Evolutionary conservation across 2,888 invertebrate species (phyloP), one percentile per base, ranked within the genome.

Genomic region (Nesidiocoris tenuis): DNA sequence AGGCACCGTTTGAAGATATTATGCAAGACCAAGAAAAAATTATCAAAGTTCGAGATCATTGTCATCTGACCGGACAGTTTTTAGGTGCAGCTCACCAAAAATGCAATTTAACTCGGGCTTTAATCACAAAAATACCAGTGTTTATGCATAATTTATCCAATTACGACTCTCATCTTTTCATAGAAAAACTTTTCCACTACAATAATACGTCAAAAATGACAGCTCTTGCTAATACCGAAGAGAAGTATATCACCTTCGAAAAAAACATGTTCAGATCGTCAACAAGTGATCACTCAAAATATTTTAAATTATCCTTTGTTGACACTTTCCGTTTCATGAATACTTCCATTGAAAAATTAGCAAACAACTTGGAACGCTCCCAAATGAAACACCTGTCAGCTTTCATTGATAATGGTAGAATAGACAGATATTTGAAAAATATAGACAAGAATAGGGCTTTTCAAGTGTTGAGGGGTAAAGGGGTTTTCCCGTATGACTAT

Each of bases 401-500:
- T 39, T 39, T 39, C 39, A 39, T 39, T 39, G 39, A 39, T 39
- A 39, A 39, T 12, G 39, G 39, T 39, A 12, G 39, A 12, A 7
- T 39, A 12, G 12, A 39, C 12, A 39, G 39, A 39, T 39, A 39
- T 39, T 39, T 39, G 12, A 39, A 39, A 63, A 63, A 22, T 22
- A 16, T 19, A 1, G 19, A 63, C 21, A 63, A 63, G 23, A 63
- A 63, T 19, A 63, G 23, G 23, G 63, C 39, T 39, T 39, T 24
- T 70, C 71, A 54, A 81, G 81, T 76, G 81, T 25, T 71, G n/a
- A 56, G 57, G n/a, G 57, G 57, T 23, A 71, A 71, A 71, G 59
- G 71, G 23, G 59, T 71, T 21, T 71, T 56, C 55, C 71, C 57
- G 22, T 71, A 71, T 57, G n/a, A 55, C n/a, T 71, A 54, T 71